phyloP scores from a whole-genome alignment of 2,113 vertebrate species.

The Xiphophorus couchianus region DNA sequence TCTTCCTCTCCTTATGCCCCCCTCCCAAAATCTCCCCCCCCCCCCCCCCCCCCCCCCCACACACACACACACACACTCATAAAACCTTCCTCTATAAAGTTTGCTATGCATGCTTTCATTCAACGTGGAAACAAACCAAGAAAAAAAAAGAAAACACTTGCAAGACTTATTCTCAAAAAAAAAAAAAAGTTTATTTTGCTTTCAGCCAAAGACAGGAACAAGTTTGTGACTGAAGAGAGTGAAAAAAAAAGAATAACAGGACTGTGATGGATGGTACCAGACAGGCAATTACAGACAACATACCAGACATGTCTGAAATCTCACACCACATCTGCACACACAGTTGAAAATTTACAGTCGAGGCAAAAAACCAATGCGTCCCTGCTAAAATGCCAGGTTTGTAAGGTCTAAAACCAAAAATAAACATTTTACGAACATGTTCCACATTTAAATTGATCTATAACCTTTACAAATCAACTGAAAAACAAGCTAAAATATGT shows the following conservation, averaged over 20 bases:
- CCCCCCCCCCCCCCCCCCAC: too few species aligned
- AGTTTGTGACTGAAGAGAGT: constrained; percentile 54
- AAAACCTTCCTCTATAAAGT: constrained; percentile 64
- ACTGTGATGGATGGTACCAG: constrained; percentile 58
- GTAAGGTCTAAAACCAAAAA: too few species aligned
- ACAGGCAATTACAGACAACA: constrained; percentile 62
- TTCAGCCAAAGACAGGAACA: constrained; percentile 42
- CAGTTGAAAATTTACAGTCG: constrained; percentile 23
- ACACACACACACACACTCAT: constrained; percentile 24
- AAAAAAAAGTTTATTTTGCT: constrained; percentile 13
- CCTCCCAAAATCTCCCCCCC: too few species aligned
- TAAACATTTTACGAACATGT: too few species aligned
- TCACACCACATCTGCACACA: constrained; percentile 25
- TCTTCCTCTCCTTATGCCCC: constrained; percentile 41
- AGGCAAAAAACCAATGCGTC: constrained; percentile 1
- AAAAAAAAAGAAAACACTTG: constrained; percentile 37
- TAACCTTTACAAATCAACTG: too few species aligned
- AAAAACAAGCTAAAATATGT: too few species aligned
- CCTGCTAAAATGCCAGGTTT: not conserved
- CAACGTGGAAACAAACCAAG: constrained; percentile 10
- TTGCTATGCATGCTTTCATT: constrained; percentile 64
- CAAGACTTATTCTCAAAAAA: constrained; percentile 51
- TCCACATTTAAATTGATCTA: too few species aligned
- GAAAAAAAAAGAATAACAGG: constrained; percentile 47
- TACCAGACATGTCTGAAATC: constrained; percentile 28